Conservation (phyloP, 2,797 vertebrate genomes). For the Sarcophilus harrisii region DNA sequence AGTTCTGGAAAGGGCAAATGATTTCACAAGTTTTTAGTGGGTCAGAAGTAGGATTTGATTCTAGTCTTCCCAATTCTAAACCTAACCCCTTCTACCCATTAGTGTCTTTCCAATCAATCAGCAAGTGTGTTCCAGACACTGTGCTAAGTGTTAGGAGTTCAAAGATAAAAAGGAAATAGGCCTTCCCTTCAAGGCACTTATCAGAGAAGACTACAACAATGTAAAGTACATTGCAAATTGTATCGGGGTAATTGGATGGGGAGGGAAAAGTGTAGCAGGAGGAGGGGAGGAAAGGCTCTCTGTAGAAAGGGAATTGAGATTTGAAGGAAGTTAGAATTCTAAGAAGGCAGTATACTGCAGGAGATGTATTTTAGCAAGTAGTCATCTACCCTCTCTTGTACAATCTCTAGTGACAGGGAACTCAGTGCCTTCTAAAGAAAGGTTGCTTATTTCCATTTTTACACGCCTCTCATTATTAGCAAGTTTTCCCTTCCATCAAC, state of each 20-base stretch:
- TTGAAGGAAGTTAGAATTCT: background rate
- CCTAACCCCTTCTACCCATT: background rate
- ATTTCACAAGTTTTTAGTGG: background rate
- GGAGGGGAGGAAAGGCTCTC: background rate
- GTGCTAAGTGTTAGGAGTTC: background rate
- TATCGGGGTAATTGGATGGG: background rate
- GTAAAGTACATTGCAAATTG: background rate
- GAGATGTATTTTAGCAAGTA: background rate
- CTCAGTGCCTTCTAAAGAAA: background rate
- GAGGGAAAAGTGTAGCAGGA: background rate
- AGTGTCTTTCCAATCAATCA: background rate
- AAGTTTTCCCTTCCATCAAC: background rate
- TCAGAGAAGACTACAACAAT: background rate
- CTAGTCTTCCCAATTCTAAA: background rate
- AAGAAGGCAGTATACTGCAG: background rate
- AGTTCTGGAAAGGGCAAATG: background rate
- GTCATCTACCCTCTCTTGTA: background rate
- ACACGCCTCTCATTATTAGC: background rate
- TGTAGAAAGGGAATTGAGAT: background rate
- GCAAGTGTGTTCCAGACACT: background rate
- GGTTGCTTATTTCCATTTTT: background rate
- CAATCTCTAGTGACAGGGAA: background rate
- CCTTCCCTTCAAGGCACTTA: background rate
- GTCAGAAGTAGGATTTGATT: background rate
- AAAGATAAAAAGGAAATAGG: background rate